These are phyloP conservation scores for Hydraecia micacea DNA, from an alignment of 2,888 invertebrate species.

Conservation along the genomic window DNA sequence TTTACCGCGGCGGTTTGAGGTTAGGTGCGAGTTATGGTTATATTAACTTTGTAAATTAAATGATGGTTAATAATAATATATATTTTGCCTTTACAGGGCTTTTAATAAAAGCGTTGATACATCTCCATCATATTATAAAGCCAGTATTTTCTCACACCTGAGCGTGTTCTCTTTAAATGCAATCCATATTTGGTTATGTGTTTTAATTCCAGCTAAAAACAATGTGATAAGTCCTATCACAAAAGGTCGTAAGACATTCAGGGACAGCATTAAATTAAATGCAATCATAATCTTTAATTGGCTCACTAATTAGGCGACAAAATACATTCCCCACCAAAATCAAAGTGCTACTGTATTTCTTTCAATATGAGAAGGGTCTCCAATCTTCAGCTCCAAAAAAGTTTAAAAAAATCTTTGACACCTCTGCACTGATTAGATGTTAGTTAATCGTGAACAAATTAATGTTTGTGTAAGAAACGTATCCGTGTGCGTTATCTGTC, in stretches of 20 bases:
- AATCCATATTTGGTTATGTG: background rate
- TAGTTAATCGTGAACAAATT: constrained; percentile 56
- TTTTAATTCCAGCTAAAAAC: background rate
- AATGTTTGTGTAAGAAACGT: constrained; percentile 58
- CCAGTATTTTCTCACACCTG: no score
- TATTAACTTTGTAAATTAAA: constrained; percentile 37
- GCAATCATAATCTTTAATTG: constrained; percentile 18
- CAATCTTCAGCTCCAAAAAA: background rate
- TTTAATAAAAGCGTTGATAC: constrained; percentile 16
- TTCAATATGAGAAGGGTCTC: constrained; percentile 26
- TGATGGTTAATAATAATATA: constrained; percentile 5
- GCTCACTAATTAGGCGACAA: constrained; percentile 34
- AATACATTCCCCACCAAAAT: background rate
- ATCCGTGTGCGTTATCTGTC: constrained; percentile 55
- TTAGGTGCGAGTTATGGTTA: constrained; percentile 45
- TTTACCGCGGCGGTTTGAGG: constrained; percentile 19
- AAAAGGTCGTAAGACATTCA: background rate
- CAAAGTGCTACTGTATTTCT: constrained; percentile 50
- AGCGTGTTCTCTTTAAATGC: background rate
- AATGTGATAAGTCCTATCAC: background rate
- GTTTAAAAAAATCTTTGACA: constrained; percentile 24
- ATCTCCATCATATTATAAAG: constrained; percentile 6
- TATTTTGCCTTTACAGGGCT: background rate
- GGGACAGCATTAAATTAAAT: background rate
- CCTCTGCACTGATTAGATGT: constrained; percentile 53